Conservation (phyloP, 2,797 vertebrate species). For the Anas georgica region DNA sequence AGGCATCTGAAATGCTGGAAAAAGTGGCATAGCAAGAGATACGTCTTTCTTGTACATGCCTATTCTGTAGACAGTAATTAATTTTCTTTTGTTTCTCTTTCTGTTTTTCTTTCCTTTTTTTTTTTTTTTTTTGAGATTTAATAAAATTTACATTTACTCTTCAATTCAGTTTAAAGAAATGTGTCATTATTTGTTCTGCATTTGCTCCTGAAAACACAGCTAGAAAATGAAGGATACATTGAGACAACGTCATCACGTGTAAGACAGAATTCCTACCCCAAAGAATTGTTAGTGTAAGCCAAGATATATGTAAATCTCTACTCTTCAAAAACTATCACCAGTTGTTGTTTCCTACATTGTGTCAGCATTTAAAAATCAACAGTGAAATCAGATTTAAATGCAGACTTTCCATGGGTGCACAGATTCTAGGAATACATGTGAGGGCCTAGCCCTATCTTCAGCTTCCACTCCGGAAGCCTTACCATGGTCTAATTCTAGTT, state of each 20-base stretch:
- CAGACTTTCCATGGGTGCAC: neutral
- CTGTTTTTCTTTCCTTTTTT: neutral
- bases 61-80: neutral
- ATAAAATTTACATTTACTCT: neutral
- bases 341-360: neutral
- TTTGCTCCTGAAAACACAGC: neutral
- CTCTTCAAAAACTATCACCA: neutral
- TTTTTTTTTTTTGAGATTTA: neutral
- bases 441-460: neutral
- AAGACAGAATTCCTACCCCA: neutral
- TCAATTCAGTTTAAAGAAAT: neutral
- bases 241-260: neutral
- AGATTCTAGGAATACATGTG: neutral
- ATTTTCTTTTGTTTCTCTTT: neutral
- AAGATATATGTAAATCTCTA: neutral
- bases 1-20: neutral
- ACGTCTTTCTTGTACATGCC: neutral
- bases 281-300: neutral
- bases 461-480: neutral
- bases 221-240: neutral
- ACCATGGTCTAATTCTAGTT: neutral
- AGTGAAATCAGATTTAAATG: neutral
- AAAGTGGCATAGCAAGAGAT: neutral
- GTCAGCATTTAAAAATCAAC: neutral
- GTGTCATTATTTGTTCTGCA: neutral